A percentile compares a stretch with the other conserved stretches of the same genome.
These are phyloP conservation scores for Syrista parreyssii DNA, from an alignment of 2,888 invertebrate species.

Conservation along the genomic window DNA sequence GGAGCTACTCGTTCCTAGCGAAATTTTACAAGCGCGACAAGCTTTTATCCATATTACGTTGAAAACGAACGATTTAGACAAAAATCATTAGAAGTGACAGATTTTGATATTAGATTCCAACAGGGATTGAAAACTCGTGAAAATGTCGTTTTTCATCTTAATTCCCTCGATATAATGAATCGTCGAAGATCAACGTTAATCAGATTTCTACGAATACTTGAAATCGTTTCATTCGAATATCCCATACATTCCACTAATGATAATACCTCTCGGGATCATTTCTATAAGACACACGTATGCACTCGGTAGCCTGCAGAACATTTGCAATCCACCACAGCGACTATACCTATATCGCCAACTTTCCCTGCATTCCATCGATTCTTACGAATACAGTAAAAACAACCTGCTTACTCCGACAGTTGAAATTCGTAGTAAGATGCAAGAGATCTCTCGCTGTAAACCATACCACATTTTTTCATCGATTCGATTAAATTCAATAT, in stretches of 20 bases:
- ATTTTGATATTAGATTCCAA: too few species aligned
- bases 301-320: neutral
- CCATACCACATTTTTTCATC: neutral
- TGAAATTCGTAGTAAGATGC: neutral
- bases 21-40: neutral
- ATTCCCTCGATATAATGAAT: neutral
- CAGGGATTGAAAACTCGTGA: too few species aligned
- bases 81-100: neutral
- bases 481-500: neutral
- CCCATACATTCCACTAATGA: neutral
- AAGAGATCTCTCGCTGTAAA: neutral
- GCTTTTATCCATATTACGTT: neutral
- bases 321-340: neutral
- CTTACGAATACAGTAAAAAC: neutral
- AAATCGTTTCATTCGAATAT: conserved; percentile 27
- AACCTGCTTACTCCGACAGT: neutral
- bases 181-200: neutral
- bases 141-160: neutral
- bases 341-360: conserved; percentile 29
- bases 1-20: neutral
- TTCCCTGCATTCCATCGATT: conserved; percentile 36
- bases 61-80: neutral
- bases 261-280: neutral
- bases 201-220: conserved; percentile 26
- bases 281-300: neutral